Base-by-base conservation (phyloP, 2,888 invertebrate genomes). In the Unio pictorum region DNA sequence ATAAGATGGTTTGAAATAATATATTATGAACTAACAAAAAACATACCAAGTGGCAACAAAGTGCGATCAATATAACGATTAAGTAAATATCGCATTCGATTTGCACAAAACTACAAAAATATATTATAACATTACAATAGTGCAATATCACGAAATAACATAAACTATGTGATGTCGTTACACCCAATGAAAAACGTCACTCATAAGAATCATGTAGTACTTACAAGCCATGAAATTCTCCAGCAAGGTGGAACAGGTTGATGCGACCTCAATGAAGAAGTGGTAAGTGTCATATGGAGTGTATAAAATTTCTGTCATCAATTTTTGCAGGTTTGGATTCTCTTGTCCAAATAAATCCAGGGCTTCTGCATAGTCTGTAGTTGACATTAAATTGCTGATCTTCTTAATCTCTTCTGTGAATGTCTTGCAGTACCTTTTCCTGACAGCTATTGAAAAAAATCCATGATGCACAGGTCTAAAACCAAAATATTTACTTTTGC, bases 251-350 rank as follows among this genome's bases (percentile, higher is more conserved):
- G 66, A 59, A 34, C 66, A 66, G 6, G 54, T 28, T 28, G n/a
- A 58, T 11, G 34, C 66, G 20, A 66, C 60, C 30, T 66, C 59
- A 18, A 66, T 66, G 59, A 56, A 66, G 59, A 66, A 66, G n/a
- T 58, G 30, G 59, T 66, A 66, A 11, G 66, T 66, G 23, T 66
- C 66, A 45, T 66, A 45, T 15, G 34, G 57, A 18, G 60, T 26
- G 54, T 66, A 66, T 23, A 66, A 59, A 8, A 66, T 59, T 23
- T 66, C 66, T 7, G 66, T 66, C 56, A 66, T 55, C n/a, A 66
- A 28, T 17, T 66, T 55, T 59, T 66, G 66, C 8, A 66, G 66
- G 34, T 66, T 66, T 11, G 66, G 66, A 55, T 66, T 58, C 55
- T 66, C 66, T 15, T 59, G n/a, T 8, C 58, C 20, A 28, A 66